Evolutionary conservation across 2,113 vertebrate species (phyloP).

Genomic region (Reinhardtius hippoglossoides): DNA sequence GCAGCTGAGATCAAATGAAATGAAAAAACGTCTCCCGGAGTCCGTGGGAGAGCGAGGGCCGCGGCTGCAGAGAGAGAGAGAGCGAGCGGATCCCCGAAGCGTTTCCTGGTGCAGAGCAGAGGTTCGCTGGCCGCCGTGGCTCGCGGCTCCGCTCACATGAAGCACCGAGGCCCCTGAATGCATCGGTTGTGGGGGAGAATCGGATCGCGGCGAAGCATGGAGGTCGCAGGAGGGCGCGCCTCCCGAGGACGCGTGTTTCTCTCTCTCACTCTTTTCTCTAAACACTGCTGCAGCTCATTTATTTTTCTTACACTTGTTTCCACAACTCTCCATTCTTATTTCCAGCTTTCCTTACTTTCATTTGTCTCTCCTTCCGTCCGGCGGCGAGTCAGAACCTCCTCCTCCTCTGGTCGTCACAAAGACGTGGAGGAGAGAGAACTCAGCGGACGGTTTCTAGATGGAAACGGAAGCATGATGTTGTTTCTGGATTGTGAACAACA

Average conservation of each 20-base stretch:
- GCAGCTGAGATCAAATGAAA: conserved; percentile 35
- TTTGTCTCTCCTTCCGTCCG: too few species aligned
- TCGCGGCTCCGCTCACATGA: conserved; percentile 72
- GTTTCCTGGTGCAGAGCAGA: conserved; percentile 78
- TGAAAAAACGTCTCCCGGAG: conserved; percentile 58
- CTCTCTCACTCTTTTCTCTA: conserved; percentile 5
- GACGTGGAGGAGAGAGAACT: not conserved
- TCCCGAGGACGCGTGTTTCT: conserved; percentile 54
- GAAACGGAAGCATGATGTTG: conserved; percentile 31
- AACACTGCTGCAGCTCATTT: conserved; percentile 61
- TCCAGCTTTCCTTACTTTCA: not conserved
- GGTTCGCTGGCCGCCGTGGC: conserved; percentile 71
- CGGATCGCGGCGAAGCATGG: conserved; percentile 58
- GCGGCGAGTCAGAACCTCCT: too few species aligned
- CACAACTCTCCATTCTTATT: conserved; percentile 13
- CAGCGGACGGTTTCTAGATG: not conserved
- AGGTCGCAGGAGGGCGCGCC: conserved; percentile 72
- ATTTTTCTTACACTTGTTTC: conserved; percentile 39
- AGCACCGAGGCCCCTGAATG: conserved; percentile 69
- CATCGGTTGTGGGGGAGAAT: conserved; percentile 69
- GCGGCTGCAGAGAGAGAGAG: conserved; percentile 33
- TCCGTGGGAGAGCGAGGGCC: conserved; percentile 72
- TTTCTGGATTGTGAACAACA: conserved; percentile 13
- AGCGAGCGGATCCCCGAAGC: conserved; percentile 61
- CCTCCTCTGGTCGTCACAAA: not conserved